Base-by-base conservation (phyloP, 2,113 vertebrate genomes). In the Alectura lathami region DNA sequence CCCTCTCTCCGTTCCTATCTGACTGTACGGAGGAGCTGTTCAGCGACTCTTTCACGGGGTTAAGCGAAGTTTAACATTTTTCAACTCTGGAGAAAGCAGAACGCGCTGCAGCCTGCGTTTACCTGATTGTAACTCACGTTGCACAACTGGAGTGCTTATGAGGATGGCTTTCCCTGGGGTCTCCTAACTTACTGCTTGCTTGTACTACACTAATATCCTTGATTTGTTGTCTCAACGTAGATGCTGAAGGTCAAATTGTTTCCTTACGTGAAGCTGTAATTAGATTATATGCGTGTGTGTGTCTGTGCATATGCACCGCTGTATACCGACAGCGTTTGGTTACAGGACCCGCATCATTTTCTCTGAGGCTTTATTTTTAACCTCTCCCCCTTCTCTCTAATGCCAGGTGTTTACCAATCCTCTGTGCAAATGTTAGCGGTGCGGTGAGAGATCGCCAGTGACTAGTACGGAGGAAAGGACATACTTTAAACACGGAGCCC, bases 221-320 rank as follows among this genome's bases (percentile, higher is more conserved):
- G 98, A 98, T 98, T 99, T 98, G 98, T 98, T 98, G 98, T 97
- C 97, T 98, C 97, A 97, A 98, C 97, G 98, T 97, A 98, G 98
- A 98, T 98, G 98, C 98, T 98, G 98, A 98, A 99, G 98, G 98
- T 98, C 98, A 99, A 99, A 99, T 98, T 98, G 96, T 98, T 98
- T 98, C 98, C 98, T 98, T 98, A 98, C 96, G 80, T 96, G 97
- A 97, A 98, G 97, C 97, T 98, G 97, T 98, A 98, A 98, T 98
- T 98, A 98, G 98, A 98, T 95, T 88, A 94, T 89, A 75, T 83
- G 84, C 57, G 63, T 89, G 82, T 64, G 56, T 92, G 75, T 89
- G 78, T 45, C 63, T 73, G 3, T 68, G 83, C 86, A 50, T 74
- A 86, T 42, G 67, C 64, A 87, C 89, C 16, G 6, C 57, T 66